phyloP scores from a whole-genome alignment of 2,888 invertebrate species.

The Melieria picta region DNA sequence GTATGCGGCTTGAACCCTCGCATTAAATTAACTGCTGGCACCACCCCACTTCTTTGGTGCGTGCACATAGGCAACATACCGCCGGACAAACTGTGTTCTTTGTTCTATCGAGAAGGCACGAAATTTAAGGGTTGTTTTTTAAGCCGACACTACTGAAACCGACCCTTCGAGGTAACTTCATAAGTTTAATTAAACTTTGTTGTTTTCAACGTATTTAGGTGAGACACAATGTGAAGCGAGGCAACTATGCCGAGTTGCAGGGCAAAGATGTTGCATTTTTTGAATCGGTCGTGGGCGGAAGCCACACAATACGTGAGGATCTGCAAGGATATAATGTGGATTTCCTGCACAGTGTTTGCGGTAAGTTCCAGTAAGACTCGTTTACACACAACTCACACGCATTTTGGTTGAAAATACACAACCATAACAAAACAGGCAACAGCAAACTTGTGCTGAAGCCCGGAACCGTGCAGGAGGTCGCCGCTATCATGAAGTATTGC shows the following conservation, averaged over 20 bases:
- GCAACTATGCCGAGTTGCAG: slow-evolving; percentile 55
- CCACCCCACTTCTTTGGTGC: no score
- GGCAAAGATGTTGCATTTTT: slow-evolving; percentile 61
- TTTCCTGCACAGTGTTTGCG: slow-evolving; percentile 88
- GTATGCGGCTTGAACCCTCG: no score
- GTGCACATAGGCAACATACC: no score
- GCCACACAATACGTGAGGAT: slow-evolving; percentile 74
- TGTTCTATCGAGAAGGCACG: no score
- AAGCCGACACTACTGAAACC: no score
- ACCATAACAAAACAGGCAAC: slow-evolving; percentile 71
- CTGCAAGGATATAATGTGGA: slow-evolving; percentile 86
- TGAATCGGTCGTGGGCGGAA: slow-evolving; percentile 58
- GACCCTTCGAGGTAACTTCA: no score
- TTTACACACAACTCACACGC: neutral
- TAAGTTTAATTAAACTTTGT: no score
- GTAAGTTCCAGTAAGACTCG: slow-evolving; percentile 66
- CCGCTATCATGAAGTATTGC: slow-evolving; percentile 86
- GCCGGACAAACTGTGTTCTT: no score
- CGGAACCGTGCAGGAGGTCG: slow-evolving; percentile 85
- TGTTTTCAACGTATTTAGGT: slow-evolving; percentile 44
- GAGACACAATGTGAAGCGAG: slow-evolving; percentile 62
- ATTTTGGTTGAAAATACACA: neutral
- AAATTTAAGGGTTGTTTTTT: no score
- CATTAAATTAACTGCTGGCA: no score
- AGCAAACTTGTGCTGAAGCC: slow-evolving; percentile 89